Percentiles rank a stretch among this genome's conserved stretches.
Evolutionary conservation across 2,888 invertebrate genomes (phyloP).

Genomic region (Eudemis profundana): DNA sequence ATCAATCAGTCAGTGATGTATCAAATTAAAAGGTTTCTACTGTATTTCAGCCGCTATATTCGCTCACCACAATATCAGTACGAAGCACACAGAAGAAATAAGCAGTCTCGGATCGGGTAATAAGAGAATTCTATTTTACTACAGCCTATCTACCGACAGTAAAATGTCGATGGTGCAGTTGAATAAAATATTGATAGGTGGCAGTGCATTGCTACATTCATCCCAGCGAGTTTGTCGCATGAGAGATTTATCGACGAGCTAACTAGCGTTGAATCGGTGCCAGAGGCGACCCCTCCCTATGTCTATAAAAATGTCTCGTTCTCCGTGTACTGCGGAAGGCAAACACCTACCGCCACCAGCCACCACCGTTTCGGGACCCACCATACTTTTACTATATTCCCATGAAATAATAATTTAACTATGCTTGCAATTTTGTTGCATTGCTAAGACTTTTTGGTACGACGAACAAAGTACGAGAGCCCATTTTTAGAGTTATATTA

Average conservation of each 20-base stretch:
- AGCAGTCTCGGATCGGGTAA: too few species aligned
- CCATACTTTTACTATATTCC: neutral
- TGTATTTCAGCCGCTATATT: too few species aligned
- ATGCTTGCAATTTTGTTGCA: too few species aligned
- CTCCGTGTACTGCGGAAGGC: slow-evolving; percentile 27
- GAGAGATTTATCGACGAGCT: slow-evolving; percentile 51
- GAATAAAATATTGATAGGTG: slow-evolving; percentile 38
- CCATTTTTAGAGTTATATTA: too few species aligned
- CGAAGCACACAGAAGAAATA: too few species aligned
- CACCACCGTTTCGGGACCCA: neutral
- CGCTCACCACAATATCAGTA: too few species aligned
- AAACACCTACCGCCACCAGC: neutral
- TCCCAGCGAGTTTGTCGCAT: slow-evolving; percentile 48
- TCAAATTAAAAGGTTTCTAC: too few species aligned
- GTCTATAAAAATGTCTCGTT: slow-evolving; percentile 38
- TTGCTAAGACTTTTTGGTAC: too few species aligned
- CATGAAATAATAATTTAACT: too few species aligned
- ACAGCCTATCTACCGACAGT: neutral
- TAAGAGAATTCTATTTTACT: too few species aligned
- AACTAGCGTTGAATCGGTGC: slow-evolving; percentile 52
- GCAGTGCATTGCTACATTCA: slow-evolving; percentile 47
- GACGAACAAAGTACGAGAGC: too few species aligned
- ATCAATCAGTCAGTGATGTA: too few species aligned
- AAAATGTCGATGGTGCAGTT: slow-evolving; percentile 22
- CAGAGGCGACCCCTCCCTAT: slow-evolving; percentile 44